These are phyloP conservation scores for Drosophila kambysellisi DNA, from an alignment of 2,888 invertebrate genomes.

Conservation along the genomic window DNA sequence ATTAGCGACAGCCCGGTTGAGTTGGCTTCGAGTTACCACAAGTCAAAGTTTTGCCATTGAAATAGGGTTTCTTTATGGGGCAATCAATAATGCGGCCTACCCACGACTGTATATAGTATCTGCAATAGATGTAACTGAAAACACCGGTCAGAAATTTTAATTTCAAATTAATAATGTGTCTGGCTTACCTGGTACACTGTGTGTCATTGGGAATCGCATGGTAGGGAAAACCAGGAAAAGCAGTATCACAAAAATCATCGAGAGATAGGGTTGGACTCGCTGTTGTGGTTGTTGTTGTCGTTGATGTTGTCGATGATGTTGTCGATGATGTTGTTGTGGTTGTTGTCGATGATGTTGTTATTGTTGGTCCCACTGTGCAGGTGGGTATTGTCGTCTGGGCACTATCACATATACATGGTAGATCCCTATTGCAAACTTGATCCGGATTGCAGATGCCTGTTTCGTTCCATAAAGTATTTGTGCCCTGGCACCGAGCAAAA, in stretches of 20 bases:
- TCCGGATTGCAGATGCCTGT: conserved; percentile 44
- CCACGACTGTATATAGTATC: background rate
- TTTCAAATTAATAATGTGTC: background rate
- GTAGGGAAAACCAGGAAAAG: background rate
- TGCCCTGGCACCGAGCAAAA: conserved; percentile 69
- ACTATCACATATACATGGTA: conserved; percentile 31
- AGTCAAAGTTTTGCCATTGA: conserved; percentile 8
- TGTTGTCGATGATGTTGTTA: conserved; percentile 3
- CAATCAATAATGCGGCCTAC: conserved; percentile 6
- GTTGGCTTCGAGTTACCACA: conserved; percentile 21
- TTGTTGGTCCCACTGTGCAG: conserved; percentile 6
- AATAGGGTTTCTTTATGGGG: conserved; percentile 17
- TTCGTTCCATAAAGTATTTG: conserved; percentile 22
- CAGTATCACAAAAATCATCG: conserved; percentile 9
- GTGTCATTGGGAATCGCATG: conserved; percentile 34
- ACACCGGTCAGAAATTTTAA: background rate
- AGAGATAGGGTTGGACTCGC: background rate
- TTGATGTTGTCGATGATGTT: background rate
- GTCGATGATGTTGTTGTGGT: background rate
- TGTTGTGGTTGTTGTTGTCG: background rate
- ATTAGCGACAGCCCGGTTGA: conserved; percentile 18
- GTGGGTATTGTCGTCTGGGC: conserved; percentile 15
- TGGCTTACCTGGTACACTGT: conserved; percentile 33
- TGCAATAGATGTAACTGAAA: conserved; percentile 24
- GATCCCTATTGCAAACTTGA: conserved; percentile 28